Evolutionary conservation across 2,797 vertebrate species (phyloP).

Genomic region (Gymnoscopelus braueri): DNA sequence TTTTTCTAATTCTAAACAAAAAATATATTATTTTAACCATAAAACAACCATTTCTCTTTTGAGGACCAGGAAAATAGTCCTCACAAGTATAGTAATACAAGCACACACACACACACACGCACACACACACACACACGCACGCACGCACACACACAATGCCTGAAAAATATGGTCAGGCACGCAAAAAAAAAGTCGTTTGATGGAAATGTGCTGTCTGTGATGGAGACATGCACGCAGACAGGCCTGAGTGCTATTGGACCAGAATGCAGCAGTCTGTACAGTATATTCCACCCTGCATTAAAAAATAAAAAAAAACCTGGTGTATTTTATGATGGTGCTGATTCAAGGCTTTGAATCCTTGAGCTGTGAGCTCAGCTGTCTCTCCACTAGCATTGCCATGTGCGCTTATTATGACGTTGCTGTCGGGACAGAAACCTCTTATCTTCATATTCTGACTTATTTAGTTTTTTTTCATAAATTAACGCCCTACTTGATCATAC

Average conservation of each 20-base stretch:
- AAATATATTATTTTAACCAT: too few relatives aligned
- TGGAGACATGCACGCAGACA: constrained; percentile 20
- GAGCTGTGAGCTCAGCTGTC: constrained; percentile 24
- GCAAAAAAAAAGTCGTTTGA: constrained; percentile 2
- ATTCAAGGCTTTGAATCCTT: constrained; percentile 2
- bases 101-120: constrained; percentile 11
- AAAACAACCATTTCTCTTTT: too few relatives aligned
- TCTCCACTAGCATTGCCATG: background rate
- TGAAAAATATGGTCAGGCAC: constrained; percentile 16
- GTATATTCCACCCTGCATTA: background rate
- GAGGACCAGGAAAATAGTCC: too few relatives aligned
- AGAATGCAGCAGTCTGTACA: background rate
- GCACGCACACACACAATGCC: constrained; percentile 8
- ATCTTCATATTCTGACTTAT: too few relatives aligned
- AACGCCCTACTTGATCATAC: too few relatives aligned
- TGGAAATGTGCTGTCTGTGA: constrained; percentile 5
- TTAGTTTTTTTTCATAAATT: too few relatives aligned
- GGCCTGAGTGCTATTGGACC: constrained; percentile 1
- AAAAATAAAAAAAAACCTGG: too few relatives aligned
- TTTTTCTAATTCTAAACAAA: too few relatives aligned
- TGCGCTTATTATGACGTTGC: too few relatives aligned
- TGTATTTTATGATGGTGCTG: too few relatives aligned
- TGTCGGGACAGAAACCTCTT: too few relatives aligned
- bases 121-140: constrained; percentile 10
- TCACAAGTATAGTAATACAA: too few relatives aligned